A percentile compares a stretch with the other conserved stretches of the same genome.
Conservation (phyloP, 1,140 invertebrate genomes). For the Scaptomyza graminum region DNA sequence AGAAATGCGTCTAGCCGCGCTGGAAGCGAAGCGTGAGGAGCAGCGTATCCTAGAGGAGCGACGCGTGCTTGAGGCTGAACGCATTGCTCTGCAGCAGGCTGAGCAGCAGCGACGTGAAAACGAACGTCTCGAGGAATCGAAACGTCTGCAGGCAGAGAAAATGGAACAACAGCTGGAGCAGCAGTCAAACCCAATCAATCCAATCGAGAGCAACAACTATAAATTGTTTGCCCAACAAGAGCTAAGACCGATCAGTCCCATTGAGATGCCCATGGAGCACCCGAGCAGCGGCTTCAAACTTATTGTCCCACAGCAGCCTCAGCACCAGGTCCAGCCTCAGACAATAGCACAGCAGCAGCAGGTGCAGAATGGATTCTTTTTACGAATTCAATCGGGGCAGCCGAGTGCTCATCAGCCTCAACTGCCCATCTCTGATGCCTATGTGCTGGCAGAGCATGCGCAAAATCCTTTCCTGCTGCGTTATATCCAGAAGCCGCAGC, state of each 20-base stretch:
- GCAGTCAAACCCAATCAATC: neutral
- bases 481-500: slow-evolving; percentile 39
- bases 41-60: slow-evolving; percentile 57
- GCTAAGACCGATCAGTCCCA: neutral
- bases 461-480: slow-evolving; percentile 68
- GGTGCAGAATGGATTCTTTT: slow-evolving; percentile 71
- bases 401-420: neutral
- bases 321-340: slow-evolving; percentile 23
- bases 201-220: no score
- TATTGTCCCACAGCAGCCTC: slow-evolving; percentile 24
- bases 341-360: slow-evolving; percentile 58
- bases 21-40: slow-evolving; percentile 53
- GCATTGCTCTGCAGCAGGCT: slow-evolving; percentile 48
- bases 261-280: slow-evolving; percentile 6
- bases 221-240: no score
- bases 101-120: slow-evolving; percentile 51
- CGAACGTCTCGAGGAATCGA: slow-evolving; percentile 43
- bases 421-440: slow-evolving; percentile 6
- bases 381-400: slow-evolving; percentile 59
- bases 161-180: slow-evolving; percentile 5
- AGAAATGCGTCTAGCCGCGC: slow-evolving; percentile 50
- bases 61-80: slow-evolving; percentile 52
- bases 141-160: slow-evolving; percentile 31
- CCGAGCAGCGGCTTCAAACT: slow-evolving; percentile 33
- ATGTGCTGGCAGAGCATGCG: slow-evolving; percentile 19